Conservation (phyloP, 2,113 vertebrate genomes). For the Haliaeetus leucogaster region DNA sequence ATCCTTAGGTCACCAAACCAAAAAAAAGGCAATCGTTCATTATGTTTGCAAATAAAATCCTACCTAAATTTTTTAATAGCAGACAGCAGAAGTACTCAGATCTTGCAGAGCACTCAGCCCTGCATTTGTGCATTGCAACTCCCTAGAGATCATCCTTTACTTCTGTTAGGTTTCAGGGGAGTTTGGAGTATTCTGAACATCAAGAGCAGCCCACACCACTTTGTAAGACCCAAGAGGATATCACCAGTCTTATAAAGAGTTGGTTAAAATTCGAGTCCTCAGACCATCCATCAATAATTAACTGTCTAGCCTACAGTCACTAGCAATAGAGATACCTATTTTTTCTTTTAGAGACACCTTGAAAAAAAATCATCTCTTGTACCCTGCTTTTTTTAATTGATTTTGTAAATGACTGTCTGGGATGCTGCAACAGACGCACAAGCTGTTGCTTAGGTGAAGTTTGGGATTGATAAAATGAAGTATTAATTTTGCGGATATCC, state of each 20-base stretch:
- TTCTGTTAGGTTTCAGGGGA: neutral
- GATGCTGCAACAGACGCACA: neutral
- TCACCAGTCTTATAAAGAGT: neutral
- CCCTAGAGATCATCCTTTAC: neutral
- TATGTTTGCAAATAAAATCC: neutral
- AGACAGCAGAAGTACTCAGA: neutral
- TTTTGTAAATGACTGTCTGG: neutral
- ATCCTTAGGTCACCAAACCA: neutral
- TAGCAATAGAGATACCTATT: neutral
- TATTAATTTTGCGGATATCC: neutral
- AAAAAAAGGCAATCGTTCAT: neutral
- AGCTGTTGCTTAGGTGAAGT: neutral
- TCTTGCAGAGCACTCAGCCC: neutral
- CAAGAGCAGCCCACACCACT: neutral
- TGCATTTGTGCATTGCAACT: neutral
- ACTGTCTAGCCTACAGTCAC: neutral
- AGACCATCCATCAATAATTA: neutral
- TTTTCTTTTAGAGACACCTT: neutral
- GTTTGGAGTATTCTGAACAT: neutral
- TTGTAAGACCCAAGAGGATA: neutral
- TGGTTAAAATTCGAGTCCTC: neutral
- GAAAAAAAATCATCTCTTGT: neutral
- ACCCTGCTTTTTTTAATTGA: neutral
- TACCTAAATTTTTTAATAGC: neutral
- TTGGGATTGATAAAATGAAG: neutral